phyloP scores from a whole-genome alignment of 2,113 vertebrate species.

The Cyrtonyx montezumae region DNA sequence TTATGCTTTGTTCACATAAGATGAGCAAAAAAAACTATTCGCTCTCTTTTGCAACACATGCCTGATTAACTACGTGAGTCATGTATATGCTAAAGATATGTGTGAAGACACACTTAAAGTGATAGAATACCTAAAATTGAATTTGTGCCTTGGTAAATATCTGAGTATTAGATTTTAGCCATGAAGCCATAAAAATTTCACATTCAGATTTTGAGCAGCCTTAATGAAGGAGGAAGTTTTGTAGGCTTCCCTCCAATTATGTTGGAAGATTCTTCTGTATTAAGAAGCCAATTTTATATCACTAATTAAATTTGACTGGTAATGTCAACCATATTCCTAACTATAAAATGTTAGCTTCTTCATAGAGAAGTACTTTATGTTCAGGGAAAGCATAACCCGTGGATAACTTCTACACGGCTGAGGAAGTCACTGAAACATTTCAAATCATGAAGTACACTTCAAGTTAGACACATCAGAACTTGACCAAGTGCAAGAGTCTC shows the following conservation, averaged over 20 bases:
- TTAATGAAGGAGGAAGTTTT: background rate
- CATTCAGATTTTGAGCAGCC: background rate
- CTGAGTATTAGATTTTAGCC: background rate
- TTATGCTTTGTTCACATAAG: background rate
- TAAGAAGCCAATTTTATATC: background rate
- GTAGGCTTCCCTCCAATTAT: background rate
- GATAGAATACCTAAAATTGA: background rate
- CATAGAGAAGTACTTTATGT: background rate
- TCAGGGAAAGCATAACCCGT: background rate
- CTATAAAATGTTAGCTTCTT: background rate
- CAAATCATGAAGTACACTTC: background rate
- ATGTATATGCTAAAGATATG: background rate
- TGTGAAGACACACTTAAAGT: background rate
- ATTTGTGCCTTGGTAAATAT: background rate
- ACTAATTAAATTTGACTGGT: background rate
- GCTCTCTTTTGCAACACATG: background rate
- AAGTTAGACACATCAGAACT: background rate
- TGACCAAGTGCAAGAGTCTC: background rate
- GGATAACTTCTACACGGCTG: background rate
- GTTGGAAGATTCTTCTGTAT: background rate
- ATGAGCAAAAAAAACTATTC: background rate
- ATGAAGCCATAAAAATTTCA: background rate
- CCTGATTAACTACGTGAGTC: background rate
- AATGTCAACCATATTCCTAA: background rate
- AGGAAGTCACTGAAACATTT: background rate